Evolutionary conservation across 2,888 invertebrate genomes (phyloP).

Genomic region (Nemoura dubitans): DNA sequence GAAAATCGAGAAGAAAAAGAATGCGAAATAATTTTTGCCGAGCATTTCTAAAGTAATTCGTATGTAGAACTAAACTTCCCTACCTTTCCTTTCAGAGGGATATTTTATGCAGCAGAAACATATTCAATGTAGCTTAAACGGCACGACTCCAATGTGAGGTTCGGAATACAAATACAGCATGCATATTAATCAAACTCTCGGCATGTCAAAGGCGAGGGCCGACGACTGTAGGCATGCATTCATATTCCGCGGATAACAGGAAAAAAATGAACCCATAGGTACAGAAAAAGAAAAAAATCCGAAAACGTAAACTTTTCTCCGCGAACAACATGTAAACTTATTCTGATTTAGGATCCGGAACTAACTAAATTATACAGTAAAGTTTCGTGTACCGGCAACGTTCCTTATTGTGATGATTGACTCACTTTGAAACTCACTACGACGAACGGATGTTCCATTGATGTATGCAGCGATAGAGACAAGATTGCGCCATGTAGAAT

Average conservation of each 20-base stretch:
- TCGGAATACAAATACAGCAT: slow-evolving; percentile 26
- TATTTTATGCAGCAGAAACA: slow-evolving; percentile 22
- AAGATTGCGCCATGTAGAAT: slow-evolving; percentile 18
- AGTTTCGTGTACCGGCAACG: slow-evolving; percentile 27
- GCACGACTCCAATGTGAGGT: slow-evolving; percentile 8
- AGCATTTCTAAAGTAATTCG: slow-evolving; percentile 13
- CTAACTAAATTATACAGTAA: slow-evolving; percentile 26
- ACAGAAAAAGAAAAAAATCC: neutral
- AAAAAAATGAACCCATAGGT: neutral
- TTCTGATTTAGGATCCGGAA: slow-evolving; percentile 32
- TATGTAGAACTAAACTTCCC: slow-evolving; percentile 18
- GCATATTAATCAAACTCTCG: slow-evolving; percentile 28
- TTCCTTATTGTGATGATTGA: slow-evolving; percentile 3
- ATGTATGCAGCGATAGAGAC: neutral
- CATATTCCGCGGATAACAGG: slow-evolving; percentile 16
- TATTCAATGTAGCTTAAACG: slow-evolving; percentile 30
- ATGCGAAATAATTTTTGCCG: slow-evolving; percentile 26
- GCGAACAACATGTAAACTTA: neutral
- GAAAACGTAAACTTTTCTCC: neutral
- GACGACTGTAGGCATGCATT: neutral
- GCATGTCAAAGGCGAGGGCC: neutral
- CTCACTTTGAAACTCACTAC: slow-evolving; percentile 25
- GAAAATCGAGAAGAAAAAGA: slow-evolving; percentile 1
- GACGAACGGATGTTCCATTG: neutral
- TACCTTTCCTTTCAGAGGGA: slow-evolving; percentile 27